A percentile compares a stretch with the other conserved stretches of the same genome.
phyloP scores from a whole-genome alignment of 2,888 invertebrate genomes.

The Halictus ligatus region DNA sequence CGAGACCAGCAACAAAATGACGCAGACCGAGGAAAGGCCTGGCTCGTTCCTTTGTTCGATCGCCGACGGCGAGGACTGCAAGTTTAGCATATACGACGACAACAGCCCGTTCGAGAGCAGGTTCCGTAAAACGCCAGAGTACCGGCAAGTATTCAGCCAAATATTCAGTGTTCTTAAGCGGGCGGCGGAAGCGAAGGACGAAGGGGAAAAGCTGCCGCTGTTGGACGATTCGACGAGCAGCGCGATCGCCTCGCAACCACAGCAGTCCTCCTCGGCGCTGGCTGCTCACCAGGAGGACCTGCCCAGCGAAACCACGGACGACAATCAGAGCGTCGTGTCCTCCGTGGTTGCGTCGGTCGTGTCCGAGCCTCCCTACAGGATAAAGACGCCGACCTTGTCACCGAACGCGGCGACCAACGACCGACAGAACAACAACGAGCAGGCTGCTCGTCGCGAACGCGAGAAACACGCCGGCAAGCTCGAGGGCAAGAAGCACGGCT shows the following conservation, averaged over 20 bases:
- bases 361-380: conserved; percentile 80
- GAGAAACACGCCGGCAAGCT: neutral
- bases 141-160: conserved; percentile 92
- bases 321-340: conserved; percentile 90
- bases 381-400: conserved; percentile 26
- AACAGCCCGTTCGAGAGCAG: conserved; percentile 92
- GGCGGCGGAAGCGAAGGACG: conserved; percentile 93
- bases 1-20: conserved; percentile 91
- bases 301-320: conserved; percentile 89
- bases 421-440: conserved; percentile 32
- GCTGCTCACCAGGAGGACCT: conserved; percentile 85
- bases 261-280: conserved; percentile 89
- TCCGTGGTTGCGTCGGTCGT: conserved; percentile 88
- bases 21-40: conserved; percentile 92
- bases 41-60: conserved; percentile 94
- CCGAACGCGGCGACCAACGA: neutral
- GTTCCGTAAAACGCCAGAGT: conserved; percentile 93
- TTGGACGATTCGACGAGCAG: conserved; percentile 88
- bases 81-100: conserved; percentile 93
- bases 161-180: conserved; percentile 93
- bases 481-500: neutral
- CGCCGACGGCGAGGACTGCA: conserved; percentile 93
- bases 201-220: conserved; percentile 90
- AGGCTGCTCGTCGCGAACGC: neutral
- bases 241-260: conserved; percentile 85